Evolutionary conservation across 2,888 invertebrate genomes (phyloP).

Genomic region (Cheilosia soror): DNA sequence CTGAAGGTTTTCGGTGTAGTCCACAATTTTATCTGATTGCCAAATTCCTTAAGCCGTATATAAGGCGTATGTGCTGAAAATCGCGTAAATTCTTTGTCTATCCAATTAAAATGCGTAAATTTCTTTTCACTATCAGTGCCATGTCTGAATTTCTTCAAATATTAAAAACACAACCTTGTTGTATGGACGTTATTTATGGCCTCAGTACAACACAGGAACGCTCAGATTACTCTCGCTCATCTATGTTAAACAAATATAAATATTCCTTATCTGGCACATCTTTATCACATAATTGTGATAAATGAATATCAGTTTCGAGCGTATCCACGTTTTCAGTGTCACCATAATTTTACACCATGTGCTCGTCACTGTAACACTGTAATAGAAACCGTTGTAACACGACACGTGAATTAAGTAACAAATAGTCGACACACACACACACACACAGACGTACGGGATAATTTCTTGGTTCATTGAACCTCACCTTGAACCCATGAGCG

Average conservation of each 20-base stretch:
- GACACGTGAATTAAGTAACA: slow-evolving; percentile 15
- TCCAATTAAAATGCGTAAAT: no score
- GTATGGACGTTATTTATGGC: neutral
- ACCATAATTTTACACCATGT: slow-evolving; percentile 11
- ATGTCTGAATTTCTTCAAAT: neutral
- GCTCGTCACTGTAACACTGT: slow-evolving; percentile 23
- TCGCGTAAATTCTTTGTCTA: no score
- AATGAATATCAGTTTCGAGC: neutral
- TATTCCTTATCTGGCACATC: slow-evolving; percentile 20
- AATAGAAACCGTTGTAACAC: slow-evolving; percentile 26
- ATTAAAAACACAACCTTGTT: neutral
- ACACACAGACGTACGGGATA: neutral
- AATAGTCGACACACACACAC: neutral
- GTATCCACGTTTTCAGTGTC: slow-evolving; percentile 23
- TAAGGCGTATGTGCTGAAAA: no score
- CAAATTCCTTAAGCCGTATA: no score
- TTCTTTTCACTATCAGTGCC: neutral
- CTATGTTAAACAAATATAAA: slow-evolving; percentile 1
- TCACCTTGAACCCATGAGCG: slow-evolving; percentile 94
- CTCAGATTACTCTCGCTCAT: neutral
- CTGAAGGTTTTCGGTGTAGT: no score
- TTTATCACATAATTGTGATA: slow-evolving; percentile 29
- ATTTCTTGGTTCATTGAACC: slow-evolving; percentile 68
- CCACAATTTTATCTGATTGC: no score
- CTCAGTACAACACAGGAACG: neutral